Base-by-base conservation (phyloP, 2,888 invertebrate genomes). In the Thymelicus lineola region DNA sequence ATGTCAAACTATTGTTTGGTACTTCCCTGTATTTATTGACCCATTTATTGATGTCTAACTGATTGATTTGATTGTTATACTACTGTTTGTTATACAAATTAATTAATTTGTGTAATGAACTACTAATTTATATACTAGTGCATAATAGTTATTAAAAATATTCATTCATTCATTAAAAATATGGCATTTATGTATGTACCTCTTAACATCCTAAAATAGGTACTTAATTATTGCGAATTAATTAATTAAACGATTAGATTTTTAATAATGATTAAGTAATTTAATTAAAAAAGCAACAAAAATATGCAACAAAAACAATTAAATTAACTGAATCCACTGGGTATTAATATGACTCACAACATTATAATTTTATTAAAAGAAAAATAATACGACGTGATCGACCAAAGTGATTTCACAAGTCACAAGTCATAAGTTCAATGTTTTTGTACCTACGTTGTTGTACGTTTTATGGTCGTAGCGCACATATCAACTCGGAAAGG, bases 1-100 rank as follows among this genome's bases (percentile, higher is more conserved):
- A 64, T 69, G 69, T 69, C 69, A 64, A 69, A 69, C 69, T 63
- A 69, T 69, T 69, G 63, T 58, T 38, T 50, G 28, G 50, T 50
- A 59, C 69, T 69, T 69, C 69, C 69, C 69, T 50, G 38, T 64
- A 53, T 59, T 50, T 57, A 69, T 63, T 69, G 69, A 64, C 69
- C 63, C 20, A 63, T 64, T 64, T 64, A 64, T 69, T 64, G 68
- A 58, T 48, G 55, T 62, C 48, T 62, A 57, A 69, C 61, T 63
- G 46, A 62, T 57, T 15, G 55, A 63, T 58, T 20, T 61, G 28
- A 63, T 63, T 62, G 62, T 36, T 68, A 5, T n/a, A 48, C 6
- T 48, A 15, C 7, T 12, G 12, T 17, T 17, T 12, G 12, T 50
- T 12, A 42, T 42, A 42, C 42, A 42, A 42, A 42, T 42, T 42